These are phyloP conservation scores for Esox niger DNA, from an alignment of 2,113 vertebrate genomes.

Conservation along the genomic window DNA sequence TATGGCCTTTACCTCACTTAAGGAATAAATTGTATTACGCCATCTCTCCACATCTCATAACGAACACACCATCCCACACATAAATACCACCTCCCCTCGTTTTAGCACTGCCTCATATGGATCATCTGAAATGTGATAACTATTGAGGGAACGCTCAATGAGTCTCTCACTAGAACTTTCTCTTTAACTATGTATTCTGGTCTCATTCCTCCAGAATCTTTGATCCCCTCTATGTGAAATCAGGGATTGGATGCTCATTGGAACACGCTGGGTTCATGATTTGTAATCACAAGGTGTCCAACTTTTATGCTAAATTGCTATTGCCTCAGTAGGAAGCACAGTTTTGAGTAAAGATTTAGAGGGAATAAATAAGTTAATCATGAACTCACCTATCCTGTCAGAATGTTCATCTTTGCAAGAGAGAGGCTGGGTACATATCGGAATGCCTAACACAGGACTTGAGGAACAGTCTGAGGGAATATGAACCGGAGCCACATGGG, in stretches of 20 bases:
- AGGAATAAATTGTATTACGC: conserved; percentile 75
- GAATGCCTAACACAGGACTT: conserved; percentile 25
- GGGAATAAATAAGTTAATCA: conserved; percentile 59
- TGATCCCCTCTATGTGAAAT: conserved; percentile 50
- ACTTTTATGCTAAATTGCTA: conserved; percentile 62
- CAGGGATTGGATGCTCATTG: conserved; percentile 46
- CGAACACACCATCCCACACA: conserved; percentile 38
- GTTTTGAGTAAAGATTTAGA: conserved; percentile 57
- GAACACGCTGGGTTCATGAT: conserved; percentile 70
- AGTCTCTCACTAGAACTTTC: conserved; percentile 68
- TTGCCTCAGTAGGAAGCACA: conserved; percentile 61
- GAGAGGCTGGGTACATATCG: conserved; percentile 12
- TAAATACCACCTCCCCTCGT: conserved; percentile 48
- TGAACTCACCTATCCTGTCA: conserved; percentile 39
- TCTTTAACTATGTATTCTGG: conserved; percentile 67
- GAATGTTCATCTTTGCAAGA: conserved; percentile 11
- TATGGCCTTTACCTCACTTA: conserved; percentile 72
- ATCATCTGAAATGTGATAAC: conserved; percentile 66
- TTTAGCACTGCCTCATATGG: conserved; percentile 64
- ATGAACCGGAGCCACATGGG: conserved; percentile 23
- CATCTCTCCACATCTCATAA: conserved; percentile 64
- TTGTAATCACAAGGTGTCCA: conserved; percentile 60
- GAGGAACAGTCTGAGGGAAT: background rate
- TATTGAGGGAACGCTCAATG: conserved; percentile 62
- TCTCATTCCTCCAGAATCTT: conserved; percentile 44